Conservation (phyloP, 2,888 invertebrate genomes). For the Thereva unica region DNA sequence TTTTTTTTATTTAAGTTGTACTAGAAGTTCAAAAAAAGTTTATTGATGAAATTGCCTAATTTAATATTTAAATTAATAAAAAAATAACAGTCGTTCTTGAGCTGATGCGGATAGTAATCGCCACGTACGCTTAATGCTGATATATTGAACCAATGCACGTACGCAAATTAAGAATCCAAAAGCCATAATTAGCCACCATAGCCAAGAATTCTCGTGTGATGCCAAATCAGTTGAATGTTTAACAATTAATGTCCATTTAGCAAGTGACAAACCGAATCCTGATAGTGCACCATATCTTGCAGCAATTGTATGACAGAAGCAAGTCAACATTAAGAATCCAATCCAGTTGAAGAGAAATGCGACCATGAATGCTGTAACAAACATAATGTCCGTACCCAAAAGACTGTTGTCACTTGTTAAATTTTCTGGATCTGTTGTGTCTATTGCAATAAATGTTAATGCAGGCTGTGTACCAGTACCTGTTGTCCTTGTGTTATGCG, state of each 20-base stretch:
- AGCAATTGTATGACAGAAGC: constrained; percentile 92
- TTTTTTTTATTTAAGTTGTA: no score
- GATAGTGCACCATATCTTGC: constrained; percentile 90
- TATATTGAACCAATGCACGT: constrained; percentile 83
- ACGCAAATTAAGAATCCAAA: constrained; percentile 87
- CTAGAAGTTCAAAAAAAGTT: constrained; percentile 28
- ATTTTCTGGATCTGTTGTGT: constrained; percentile 70
- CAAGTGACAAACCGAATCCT: constrained; percentile 89
- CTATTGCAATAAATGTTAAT: constrained; percentile 76
- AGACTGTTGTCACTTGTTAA: constrained; percentile 77
- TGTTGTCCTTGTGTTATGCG: constrained; percentile 39
- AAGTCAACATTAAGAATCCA: constrained; percentile 88
- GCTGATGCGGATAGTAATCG: constrained; percentile 82
- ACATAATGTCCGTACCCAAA: constrained; percentile 91
- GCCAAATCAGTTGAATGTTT: constrained; percentile 88
- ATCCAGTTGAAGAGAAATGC: constrained; percentile 96
- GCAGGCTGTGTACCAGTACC: constrained; percentile 59
- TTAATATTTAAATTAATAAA: constrained; percentile 65
- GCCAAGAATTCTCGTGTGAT: constrained; percentile 86
- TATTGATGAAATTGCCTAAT: constrained; percentile 24
- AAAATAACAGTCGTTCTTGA: constrained; percentile 84
- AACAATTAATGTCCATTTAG: constrained; percentile 94
- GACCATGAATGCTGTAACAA: constrained; percentile 91
- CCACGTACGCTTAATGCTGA: constrained; percentile 89
- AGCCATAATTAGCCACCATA: constrained; percentile 91